Evolutionary conservation across 1,140 invertebrate genomes (phyloP), one percentile per base, ranked within the genome.

Genomic region (Heliconius eleuchia): DNA sequence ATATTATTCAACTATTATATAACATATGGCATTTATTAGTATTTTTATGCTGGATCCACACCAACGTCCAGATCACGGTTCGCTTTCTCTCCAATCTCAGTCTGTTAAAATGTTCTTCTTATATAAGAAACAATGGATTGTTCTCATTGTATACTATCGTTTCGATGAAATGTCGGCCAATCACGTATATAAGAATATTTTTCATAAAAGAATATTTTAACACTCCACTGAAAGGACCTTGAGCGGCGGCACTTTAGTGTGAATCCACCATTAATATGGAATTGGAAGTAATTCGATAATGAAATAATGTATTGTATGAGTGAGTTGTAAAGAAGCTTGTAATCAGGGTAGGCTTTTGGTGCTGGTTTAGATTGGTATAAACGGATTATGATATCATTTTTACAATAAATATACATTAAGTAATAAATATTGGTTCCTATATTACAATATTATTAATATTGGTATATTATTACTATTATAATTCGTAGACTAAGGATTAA

Each of bases 281-380:
- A 39, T 72, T 9, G 39, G 71, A n/a, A 34, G 1, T 34, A 30
- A 42, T 34, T 30, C 7, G 3, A 42, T 30, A 46, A 23, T 66
- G 27, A 23, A 60, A 66, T 60, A 66, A 72, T 72, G 42, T 46
- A 71, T 71, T 19, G 42, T 39, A 16, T 34, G 18, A 9, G 46
- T 52, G 23, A 72, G 72, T 37, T 23, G 18, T 55, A 37, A 73
- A 27, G 23, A 39, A 74, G 71, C 73, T 71, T 52, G 57, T 74
- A 57, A 82, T 78, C 87, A 89, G 88, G 86, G 87, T 90, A 87
- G 79, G 78, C 19, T 72, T 81, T 81, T 83, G 88, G 88, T 90
- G 88, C 87, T 89, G 87, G 86, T 77, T 66, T 73, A 79, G 77
- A 74, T 60, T 81, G 73, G 42, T 72, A 19, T 39, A 34, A 46